phyloP scores from a whole-genome alignment of 2,888 invertebrate genomes.

The Sepioteuthis lessoniana region DNA sequence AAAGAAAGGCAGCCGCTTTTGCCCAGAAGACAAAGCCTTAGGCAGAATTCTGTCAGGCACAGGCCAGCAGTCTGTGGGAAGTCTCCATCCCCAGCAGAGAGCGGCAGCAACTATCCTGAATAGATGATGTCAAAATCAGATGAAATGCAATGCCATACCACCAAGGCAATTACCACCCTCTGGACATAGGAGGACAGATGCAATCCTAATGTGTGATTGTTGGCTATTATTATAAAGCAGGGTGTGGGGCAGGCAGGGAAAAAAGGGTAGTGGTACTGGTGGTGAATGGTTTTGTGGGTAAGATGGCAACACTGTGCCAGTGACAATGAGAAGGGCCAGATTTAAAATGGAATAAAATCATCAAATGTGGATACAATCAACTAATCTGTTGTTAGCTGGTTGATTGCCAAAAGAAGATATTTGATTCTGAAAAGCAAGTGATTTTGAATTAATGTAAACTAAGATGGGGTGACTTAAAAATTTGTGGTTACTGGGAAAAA shows the following conservation, averaged over 20 bases:
- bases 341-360: constrained; percentile 1
- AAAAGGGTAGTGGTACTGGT: background rate
- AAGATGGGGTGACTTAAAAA: background rate
- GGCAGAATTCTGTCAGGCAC: constrained; percentile 21
- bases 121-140: background rate
- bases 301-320: background rate
- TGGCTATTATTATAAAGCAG: background rate
- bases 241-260: background rate
- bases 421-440: constrained; percentile 33
- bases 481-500: background rate
- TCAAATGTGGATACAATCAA: constrained; percentile 21
- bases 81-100: constrained; percentile 1
- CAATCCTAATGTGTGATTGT: constrained; percentile 18
- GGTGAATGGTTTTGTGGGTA: background rate
- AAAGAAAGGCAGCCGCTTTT: background rate
- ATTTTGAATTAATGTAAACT: background rate
- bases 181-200: background rate
- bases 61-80: background rate
- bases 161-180: constrained; percentile 11
- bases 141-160: background rate
- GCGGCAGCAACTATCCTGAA: constrained; percentile 17
- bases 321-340: constrained; percentile 33
- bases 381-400: background rate
- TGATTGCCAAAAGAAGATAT: background rate
- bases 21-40: background rate